Evolutionary conservation across 2,797 vertebrate genomes (phyloP).

Genomic region (Tamandua tetradactyla): DNA sequence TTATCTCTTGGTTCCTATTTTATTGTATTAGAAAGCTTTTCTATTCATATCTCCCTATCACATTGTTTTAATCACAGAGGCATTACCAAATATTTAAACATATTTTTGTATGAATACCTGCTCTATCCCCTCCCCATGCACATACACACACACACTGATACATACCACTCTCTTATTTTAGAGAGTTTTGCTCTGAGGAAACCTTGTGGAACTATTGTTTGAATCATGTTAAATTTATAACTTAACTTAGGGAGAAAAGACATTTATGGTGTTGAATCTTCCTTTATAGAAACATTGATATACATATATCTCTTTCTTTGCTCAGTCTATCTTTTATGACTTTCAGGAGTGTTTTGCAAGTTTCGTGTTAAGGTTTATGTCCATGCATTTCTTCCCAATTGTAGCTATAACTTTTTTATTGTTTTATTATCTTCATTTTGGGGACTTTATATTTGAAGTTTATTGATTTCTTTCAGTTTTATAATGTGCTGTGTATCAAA

Average conservation of each 20-base stretch:
- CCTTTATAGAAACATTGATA: not conserved
- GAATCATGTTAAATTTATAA: not conserved
- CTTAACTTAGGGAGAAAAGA: too few species aligned
- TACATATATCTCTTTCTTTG: not conserved
- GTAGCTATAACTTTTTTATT: not conserved
- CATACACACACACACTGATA: too few species aligned
- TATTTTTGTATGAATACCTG: not conserved
- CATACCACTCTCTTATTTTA: not conserved
- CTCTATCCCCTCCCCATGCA: not conserved
- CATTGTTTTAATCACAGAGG: not conserved
- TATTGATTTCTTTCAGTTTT: not conserved
- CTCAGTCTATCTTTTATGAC: not conserved
- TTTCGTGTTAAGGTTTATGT: not conserved
- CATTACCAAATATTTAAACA: not conserved
- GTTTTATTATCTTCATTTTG: not conserved
- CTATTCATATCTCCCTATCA: not conserved
- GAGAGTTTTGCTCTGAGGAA: not conserved
- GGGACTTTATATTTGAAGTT: not conserved
- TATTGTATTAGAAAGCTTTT: not conserved
- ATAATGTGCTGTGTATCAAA: not conserved
- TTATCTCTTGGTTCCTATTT: not conserved
- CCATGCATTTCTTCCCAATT: not conserved
- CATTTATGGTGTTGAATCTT: not conserved
- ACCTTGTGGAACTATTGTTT: not conserved
- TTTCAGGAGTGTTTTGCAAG: not conserved